Evolutionary conservation across 2,113 vertebrate genomes (phyloP).

Genomic region (Pipra filicauda): DNA sequence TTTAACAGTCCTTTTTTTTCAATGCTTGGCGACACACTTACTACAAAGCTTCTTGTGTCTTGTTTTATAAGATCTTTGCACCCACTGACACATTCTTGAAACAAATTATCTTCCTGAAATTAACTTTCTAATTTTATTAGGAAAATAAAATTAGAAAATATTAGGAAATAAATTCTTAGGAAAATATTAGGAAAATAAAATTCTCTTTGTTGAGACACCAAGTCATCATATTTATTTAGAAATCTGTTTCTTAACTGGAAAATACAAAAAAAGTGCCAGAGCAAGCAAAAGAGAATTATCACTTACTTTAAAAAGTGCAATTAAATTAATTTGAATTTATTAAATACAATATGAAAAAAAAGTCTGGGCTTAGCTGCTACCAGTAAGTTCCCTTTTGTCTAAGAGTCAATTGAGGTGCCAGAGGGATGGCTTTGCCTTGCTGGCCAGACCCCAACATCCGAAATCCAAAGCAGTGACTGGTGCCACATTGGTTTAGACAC

Average conservation of each 20-base stretch:
- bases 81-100: not conserved
- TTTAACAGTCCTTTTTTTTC: not conserved
- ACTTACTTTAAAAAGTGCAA: not conserved
- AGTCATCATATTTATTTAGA: not conserved
- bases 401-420: not conserved
- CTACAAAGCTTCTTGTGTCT: not conserved
- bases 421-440: not conserved
- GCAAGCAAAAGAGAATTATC: not conserved
- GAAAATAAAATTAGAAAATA: not conserved
- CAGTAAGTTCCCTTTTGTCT: not conserved
- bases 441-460: not conserved
- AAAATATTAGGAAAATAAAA: not conserved
- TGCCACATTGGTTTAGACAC: not conserved
- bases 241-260: not conserved
- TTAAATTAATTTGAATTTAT: not conserved
- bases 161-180: too few species aligned
- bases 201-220: not conserved
- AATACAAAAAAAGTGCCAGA: not conserved
- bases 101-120: conserved; percentile 10
- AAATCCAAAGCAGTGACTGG: not conserved
- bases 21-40: not conserved
- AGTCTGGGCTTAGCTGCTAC: not conserved
- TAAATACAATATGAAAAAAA: not conserved
- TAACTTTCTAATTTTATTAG: not conserved
- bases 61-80: not conserved